Evolutionary conservation across 2,888 invertebrate species (phyloP).

Genomic region (Zelleria hepariella): DNA sequence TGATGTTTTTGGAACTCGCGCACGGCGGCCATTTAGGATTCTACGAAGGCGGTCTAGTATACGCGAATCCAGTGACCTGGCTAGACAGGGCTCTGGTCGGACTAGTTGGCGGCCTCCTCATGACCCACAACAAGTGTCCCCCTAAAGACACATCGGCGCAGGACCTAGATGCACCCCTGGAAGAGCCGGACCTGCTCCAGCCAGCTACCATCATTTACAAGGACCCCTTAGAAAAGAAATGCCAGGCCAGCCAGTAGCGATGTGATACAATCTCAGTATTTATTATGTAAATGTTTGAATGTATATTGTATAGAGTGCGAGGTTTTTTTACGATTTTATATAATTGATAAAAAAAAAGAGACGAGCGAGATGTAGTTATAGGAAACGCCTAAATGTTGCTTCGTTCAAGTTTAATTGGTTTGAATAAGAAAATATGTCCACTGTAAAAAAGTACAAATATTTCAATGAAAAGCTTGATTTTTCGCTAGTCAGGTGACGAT

Average conservation of each 20-base stretch:
- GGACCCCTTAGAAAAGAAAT: conserved; percentile 39
- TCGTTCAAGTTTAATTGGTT: not conserved
- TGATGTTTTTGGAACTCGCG: conserved; percentile 83
- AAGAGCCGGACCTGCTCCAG: conserved; percentile 56
- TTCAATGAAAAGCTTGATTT: no score
- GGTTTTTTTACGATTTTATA: not conserved
- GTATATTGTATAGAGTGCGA: not conserved
- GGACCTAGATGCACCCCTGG: conserved; percentile 16
- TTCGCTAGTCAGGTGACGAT: not conserved
- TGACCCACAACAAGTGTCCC: conserved; percentile 66
- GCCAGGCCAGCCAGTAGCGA: not conserved
- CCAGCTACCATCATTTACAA: conserved; percentile 54
- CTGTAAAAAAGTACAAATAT: not conserved
- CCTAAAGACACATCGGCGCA: conserved; percentile 25
- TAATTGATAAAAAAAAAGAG: not conserved
- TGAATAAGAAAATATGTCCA: not conserved
- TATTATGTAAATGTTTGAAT: not conserved
- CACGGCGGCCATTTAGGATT: conserved; percentile 97
- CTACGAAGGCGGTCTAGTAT: conserved; percentile 90
- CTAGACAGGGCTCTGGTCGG: conserved; percentile 90
- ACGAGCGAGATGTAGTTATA: not conserved
- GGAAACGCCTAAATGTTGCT: not conserved
- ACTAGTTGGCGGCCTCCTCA: conserved; percentile 80
- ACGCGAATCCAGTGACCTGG: conserved; percentile 94
- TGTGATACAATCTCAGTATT: not conserved